A percentile compares a stretch with the other conserved stretches of the same genome.
Evolutionary conservation across 2,888 invertebrate genomes (phyloP).

Genomic region (Drosophila mettleri): DNA sequence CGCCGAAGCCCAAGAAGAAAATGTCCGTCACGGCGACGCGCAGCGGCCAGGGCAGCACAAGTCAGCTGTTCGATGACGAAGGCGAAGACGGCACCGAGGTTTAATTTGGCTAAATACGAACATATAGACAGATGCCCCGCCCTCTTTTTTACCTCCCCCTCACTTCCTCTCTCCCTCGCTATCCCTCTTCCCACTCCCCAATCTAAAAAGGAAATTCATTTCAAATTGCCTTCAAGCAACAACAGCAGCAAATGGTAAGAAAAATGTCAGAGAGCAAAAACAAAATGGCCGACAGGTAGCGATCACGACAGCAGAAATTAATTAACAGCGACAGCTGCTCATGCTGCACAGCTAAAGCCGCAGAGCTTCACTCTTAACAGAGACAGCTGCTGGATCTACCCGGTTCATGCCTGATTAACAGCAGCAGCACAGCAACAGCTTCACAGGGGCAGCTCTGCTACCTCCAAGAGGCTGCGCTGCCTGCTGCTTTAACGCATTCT

Average conservation of each 20-base stretch:
- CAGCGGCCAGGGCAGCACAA: constrained; percentile 86
- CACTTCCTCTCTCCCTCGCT: not conserved
- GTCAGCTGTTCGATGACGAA: constrained; percentile 94
- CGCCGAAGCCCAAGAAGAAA: constrained; percentile 93
- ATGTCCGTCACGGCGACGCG: constrained; percentile 88
- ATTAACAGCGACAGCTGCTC: constrained; percentile 4
- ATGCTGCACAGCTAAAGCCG: no score
- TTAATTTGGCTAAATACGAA: constrained; percentile 83
- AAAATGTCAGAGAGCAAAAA: constrained; percentile 4
- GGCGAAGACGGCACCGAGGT: constrained; percentile 96
- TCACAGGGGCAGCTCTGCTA: not conserved
- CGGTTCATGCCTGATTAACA: not conserved
- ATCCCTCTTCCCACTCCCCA: not conserved
- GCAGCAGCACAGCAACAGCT: not conserved
- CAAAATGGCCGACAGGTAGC: constrained; percentile 8
- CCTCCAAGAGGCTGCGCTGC: constrained; percentile 2
- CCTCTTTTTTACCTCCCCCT: no score
- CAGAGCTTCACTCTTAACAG: no score
- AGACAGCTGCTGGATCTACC: not conserved
- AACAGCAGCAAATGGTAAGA: constrained; percentile 9
- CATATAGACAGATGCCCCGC: constrained; percentile 4
- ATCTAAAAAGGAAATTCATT: constrained; percentile 30
- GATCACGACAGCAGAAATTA: not conserved
- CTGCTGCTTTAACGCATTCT: not conserved
- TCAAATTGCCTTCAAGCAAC: constrained; percentile 40